Base-by-base conservation (phyloP, 2,888 invertebrate species). In the Pogonocherus hispidulus region DNA sequence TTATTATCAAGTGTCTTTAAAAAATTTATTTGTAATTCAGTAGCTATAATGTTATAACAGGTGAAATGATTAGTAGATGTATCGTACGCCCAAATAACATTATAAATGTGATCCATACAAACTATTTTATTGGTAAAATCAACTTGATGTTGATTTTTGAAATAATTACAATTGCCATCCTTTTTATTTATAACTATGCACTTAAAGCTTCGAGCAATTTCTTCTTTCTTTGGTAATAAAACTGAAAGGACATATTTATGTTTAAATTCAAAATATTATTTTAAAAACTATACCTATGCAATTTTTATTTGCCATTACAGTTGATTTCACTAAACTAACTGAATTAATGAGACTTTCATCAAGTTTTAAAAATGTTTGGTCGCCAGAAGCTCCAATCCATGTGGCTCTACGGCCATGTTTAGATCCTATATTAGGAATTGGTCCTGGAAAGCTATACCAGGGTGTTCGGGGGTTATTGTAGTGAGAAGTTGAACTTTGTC, bases 331-430 rank as follows among this genome's bases (percentile, higher is more conserved):
- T 66, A 98, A 88, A 80, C 94, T 95, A 74, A 95, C 93, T 0
- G 95, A 93, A 84, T 97, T 97, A 72, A 98, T 95, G n/a, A 97
- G 88, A 1, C 93, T 92, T 84, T 98, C 97, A 75, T 97, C 96
- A 62, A 97, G 91, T 84, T 95, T 95, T 55, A 98, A 89, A 82
- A 95, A 97, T 1, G 98, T 99, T 86, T 96, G 95, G 87, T 99
- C 98, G 0, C 96, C 97, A n/a, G 95, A 94, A 3, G 98, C 97
- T 0, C 95, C 94, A 14, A 98, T 90, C 96, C 97, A 97, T 0
- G 95, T 95, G 0, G 96, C 98, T 78, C 94, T 90, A 75, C 96
- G 91, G 0, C 97, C 94, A 86, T 93, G 92, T 66, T 92, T 91
- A 0, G 95, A 92, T 0, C 98, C 98, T 49, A 96, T 90, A 57